Evolutionary conservation across 2,888 invertebrate genomes (phyloP).

Genomic region (Rhimphoctona megacephalus): DNA sequence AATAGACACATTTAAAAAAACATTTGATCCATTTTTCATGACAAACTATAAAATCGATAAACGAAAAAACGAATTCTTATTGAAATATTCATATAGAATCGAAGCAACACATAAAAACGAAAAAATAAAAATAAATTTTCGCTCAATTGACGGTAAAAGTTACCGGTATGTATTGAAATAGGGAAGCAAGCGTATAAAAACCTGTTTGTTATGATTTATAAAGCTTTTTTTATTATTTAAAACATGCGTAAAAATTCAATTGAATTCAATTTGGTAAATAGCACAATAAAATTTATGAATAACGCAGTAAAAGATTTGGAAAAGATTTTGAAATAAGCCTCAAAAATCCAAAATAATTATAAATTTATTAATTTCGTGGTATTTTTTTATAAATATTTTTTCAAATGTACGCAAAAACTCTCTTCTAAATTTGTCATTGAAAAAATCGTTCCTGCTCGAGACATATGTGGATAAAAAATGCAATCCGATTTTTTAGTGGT

Average conservation of each 20-base stretch:
- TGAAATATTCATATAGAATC: background rate
- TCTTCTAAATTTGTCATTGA: background rate
- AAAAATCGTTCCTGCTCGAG: background rate
- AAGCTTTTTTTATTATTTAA: no score
- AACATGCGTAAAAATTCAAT: no score
- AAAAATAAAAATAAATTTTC: no score
- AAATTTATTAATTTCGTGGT: background rate
- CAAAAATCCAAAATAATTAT: background rate
- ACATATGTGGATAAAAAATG: slow-evolving; percentile 1
- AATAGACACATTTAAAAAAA: background rate
- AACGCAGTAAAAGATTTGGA: background rate
- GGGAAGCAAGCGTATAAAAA: no score
- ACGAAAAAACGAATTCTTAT: background rate
- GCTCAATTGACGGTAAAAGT: no score
- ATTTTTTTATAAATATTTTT: background rate
- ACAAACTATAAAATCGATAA: background rate
- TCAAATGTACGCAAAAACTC: background rate
- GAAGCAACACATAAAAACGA: background rate
- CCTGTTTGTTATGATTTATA: no score
- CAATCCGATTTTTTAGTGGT: slow-evolving; percentile 36
- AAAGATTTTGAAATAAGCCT: background rate
- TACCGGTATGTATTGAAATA: no score
- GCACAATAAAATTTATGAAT: background rate
- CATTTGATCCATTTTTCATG: no score
- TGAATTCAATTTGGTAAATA: background rate